Conservation (phyloP, 2,797 vertebrate species). For the Rachycentron canadum region DNA sequence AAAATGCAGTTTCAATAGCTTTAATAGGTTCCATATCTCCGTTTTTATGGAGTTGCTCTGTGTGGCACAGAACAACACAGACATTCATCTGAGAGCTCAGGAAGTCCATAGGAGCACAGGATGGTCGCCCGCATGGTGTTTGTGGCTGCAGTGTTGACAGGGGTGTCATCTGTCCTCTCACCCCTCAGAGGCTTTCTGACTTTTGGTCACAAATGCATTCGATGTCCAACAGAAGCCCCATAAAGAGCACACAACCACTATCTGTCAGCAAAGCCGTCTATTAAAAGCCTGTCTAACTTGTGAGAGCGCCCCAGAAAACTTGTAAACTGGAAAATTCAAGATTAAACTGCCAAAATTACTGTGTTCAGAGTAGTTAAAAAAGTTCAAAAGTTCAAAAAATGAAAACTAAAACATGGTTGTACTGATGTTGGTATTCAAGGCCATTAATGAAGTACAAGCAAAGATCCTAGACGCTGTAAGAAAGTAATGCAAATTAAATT, state of each 20-base stretch:
- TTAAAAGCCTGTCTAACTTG: slow-evolving; percentile 29
- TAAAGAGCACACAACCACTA: slow-evolving; percentile 39
- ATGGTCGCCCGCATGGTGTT: slow-evolving; percentile 46
- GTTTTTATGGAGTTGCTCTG: slow-evolving; percentile 37
- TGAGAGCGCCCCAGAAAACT: slow-evolving; percentile 23
- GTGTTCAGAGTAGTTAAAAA: background rate
- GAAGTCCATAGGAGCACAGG: slow-evolving; percentile 16
- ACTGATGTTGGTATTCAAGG: background rate
- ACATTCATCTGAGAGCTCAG: slow-evolving; percentile 46
- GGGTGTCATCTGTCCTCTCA: slow-evolving; percentile 58
- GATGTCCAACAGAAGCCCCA: slow-evolving; percentile 56
- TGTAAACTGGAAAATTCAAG: slow-evolving; percentile 22
- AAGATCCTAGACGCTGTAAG: background rate
- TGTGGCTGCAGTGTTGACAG: slow-evolving; percentile 69
- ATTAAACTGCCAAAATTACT: too few species aligned
- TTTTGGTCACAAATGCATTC: slow-evolving; percentile 31
- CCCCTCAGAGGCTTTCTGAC: slow-evolving; percentile 29
- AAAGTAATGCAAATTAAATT: background rate
- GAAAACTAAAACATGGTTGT: slow-evolving; percentile 4
- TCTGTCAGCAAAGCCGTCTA: slow-evolving; percentile 49
- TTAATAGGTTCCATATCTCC: slow-evolving; percentile 66
- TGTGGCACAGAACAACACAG: slow-evolving; percentile 45
- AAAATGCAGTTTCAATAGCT: slow-evolving; percentile 32
- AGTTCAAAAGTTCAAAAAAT: background rate
- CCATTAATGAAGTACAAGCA: background rate